Evolutionary conservation across 2,113 vertebrate genomes (phyloP).

Genomic region (Mionectes macconnelli): DNA sequence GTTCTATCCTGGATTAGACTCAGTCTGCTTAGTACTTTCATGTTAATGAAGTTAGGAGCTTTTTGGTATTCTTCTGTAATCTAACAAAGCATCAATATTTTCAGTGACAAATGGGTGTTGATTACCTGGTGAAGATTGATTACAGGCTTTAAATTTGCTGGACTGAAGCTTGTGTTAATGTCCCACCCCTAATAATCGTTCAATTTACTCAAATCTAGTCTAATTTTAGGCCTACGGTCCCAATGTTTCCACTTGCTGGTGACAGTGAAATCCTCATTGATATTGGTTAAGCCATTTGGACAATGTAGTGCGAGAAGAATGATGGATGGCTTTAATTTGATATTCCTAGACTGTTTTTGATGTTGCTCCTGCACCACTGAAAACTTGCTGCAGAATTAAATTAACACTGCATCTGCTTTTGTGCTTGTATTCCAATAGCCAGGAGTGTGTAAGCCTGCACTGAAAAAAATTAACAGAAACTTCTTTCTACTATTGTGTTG

Average conservation of each 20-base stretch:
- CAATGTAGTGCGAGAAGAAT: conserved; percentile 57
- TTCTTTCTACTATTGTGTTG: not conserved
- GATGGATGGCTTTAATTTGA: conserved; percentile 81
- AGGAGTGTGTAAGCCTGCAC: conserved; percentile 10
- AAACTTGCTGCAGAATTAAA: conserved; percentile 72
- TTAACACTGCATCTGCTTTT: conserved; percentile 70
- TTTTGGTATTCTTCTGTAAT: conserved; percentile 18
- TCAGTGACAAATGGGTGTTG: conserved; percentile 48
- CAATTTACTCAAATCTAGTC: conserved; percentile 62
- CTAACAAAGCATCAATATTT: conserved; percentile 46
- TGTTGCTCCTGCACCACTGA: conserved; percentile 66
- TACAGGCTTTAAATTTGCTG: conserved; percentile 32
- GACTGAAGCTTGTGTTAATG: conserved; percentile 5
- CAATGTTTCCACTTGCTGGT: conserved; percentile 29
- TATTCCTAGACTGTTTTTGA: conserved; percentile 69
- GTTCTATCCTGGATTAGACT: conserved; percentile 46
- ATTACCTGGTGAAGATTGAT: conserved; percentile 47
- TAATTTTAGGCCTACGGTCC: conserved; percentile 48
- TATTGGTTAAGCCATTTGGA: conserved; percentile 63
- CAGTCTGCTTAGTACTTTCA: conserved; percentile 14
- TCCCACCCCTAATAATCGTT: conserved; percentile 32
- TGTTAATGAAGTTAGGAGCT: conserved; percentile 40
- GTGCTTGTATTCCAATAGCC: conserved; percentile 59
- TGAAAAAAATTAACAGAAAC: conserved; percentile 29
- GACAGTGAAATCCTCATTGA: conserved; percentile 60